These are phyloP conservation scores for Platalea minor DNA, from an alignment of 2,797 vertebrate species.

Conservation along the genomic window DNA sequence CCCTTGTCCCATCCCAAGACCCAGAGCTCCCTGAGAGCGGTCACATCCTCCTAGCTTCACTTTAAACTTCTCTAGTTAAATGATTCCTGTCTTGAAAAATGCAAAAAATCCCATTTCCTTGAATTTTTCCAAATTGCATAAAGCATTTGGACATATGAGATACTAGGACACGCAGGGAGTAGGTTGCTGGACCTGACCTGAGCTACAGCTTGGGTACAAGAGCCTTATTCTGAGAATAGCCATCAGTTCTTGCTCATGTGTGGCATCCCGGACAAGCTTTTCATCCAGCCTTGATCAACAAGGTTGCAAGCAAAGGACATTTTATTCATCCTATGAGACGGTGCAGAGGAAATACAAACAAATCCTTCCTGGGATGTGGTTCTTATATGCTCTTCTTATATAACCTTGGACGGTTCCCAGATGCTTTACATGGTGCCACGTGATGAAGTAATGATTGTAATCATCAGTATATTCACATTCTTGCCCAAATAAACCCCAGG, in stretches of 20 bases:
- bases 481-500: background rate
- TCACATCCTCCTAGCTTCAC: background rate
- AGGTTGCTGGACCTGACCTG: background rate
- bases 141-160: background rate
- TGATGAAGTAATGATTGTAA: background rate
- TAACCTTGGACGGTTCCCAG: background rate
- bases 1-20: background rate
- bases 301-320: background rate
- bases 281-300: background rate
- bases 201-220: background rate
- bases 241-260: background rate
- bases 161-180: rapidly evolving
- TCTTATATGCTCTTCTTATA: background rate
- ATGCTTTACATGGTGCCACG: background rate
- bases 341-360: background rate
- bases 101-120: background rate
- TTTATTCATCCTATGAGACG: background rate
- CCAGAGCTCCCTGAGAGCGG: background rate
- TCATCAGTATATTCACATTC: background rate
- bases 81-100: background rate
- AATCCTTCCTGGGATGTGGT: background rate
- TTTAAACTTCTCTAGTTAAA: background rate
- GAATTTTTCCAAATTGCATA: background rate
- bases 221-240: background rate
- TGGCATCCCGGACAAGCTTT: background rate